Conservation (phyloP, 92 coral and sea anemone species). For the Parazoanthus darwini region DNA sequence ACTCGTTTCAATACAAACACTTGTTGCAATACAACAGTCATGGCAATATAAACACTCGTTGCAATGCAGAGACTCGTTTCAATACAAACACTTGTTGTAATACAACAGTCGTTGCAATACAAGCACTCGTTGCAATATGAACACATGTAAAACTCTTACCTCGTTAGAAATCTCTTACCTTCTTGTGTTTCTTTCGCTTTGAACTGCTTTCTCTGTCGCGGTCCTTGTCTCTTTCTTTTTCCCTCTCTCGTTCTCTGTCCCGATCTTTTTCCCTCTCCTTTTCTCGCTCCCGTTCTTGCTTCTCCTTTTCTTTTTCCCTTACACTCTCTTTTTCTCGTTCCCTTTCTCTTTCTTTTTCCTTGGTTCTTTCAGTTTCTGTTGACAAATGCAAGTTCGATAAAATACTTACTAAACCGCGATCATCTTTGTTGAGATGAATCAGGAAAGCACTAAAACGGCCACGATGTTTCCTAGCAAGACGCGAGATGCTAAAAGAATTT, state of each 20-base stretch:
- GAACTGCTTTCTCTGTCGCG: constrained; percentile 52
- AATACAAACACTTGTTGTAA: no score
- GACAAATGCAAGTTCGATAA: not conserved
- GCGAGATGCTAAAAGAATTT: no score
- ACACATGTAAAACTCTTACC: no score
- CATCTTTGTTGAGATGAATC: not conserved
- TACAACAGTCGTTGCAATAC: no score
- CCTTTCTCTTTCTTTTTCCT: constrained; percentile 45
- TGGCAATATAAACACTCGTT: no score
- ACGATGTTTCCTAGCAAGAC: not conserved
- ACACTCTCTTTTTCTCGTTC: constrained; percentile 35
- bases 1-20: no score
- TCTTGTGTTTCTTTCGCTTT: no score
- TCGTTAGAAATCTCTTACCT: no score
- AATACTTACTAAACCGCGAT: not conserved
- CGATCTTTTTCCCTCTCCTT: constrained; percentile 38
- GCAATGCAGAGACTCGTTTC: no score
- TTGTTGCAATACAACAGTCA: no score
- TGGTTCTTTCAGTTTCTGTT: constrained; percentile 24
- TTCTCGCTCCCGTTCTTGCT: not conserved
- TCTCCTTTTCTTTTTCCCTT: constrained; percentile 16
- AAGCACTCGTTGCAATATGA: no score
- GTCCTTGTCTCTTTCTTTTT: constrained; percentile 59
- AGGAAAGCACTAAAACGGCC: not conserved
- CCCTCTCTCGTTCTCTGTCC: constrained; percentile 52